Percentiles rank a stretch among this genome's conserved stretches.
phyloP scores from a whole-genome alignment of 2,797 vertebrate species.

The Acanthurus lineatus region DNA sequence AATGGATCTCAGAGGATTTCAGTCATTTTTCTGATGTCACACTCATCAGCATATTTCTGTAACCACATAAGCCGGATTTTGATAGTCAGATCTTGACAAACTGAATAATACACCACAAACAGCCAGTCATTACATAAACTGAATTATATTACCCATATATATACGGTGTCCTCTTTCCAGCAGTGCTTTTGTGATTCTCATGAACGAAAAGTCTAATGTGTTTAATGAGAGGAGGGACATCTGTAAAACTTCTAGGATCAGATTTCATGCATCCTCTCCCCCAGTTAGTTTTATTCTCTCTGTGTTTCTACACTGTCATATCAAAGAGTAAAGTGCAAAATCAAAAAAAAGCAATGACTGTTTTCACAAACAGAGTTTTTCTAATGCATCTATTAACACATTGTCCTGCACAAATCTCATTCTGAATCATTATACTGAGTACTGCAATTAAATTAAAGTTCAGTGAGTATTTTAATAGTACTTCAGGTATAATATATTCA shows the following conservation, averaged over 20 bases:
- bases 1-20: conserved; percentile 25
- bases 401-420: background rate
- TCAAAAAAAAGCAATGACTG: background rate
- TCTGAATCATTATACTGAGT: background rate
- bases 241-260: background rate
- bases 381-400: background rate
- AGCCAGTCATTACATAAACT: background rate
- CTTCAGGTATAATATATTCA: background rate
- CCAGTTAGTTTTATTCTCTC: background rate
- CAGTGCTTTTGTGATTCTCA: background rate
- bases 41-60: conserved; percentile 17
- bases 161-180: background rate
- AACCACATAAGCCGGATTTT: conserved; percentile 9
- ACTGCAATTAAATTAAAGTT: conserved; percentile 14
- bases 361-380: conserved; percentile 2
- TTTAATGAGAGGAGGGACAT: background rate
- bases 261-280: background rate
- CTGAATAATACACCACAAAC: background rate
- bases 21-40: conserved; percentile 22
- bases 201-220: background rate
- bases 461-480: background rate
- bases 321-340: too few species aligned
- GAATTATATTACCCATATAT: background rate
- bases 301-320: background rate
- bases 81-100: background rate